These are phyloP conservation scores for Eidolon helvum DNA, from an alignment of 2,113 vertebrate genomes.

Conservation along the genomic window DNA sequence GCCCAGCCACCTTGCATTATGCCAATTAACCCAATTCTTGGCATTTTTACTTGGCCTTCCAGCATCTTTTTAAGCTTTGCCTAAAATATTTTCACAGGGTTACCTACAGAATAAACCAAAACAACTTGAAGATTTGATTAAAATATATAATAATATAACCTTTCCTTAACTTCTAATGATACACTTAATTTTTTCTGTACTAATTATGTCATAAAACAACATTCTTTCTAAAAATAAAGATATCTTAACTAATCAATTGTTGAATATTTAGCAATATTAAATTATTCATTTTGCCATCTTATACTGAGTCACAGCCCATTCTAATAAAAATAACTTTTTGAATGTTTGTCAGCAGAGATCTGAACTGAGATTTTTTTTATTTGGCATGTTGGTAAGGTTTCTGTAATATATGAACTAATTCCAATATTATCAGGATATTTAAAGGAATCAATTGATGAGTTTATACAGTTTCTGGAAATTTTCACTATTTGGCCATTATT, in stretches of 20 bases:
- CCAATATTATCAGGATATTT: not conserved
- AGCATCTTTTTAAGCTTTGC: slow-evolving; percentile 85
- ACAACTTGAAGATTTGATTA: slow-evolving; percentile 64
- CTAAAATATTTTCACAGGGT: slow-evolving; percentile 80
- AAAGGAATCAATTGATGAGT: not conserved
- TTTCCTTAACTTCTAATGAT: slow-evolving; percentile 10
- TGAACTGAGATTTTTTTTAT: not conserved
- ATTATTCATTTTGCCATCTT: slow-evolving; percentile 32
- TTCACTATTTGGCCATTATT: not conserved
- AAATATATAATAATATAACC: slow-evolving; percentile 51
- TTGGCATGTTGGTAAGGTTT: not conserved
- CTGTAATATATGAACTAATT: not conserved
- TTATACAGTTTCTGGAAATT: not conserved
- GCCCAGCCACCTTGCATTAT: slow-evolving; percentile 96
- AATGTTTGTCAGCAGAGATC: not conserved
- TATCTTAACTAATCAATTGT: not conserved
- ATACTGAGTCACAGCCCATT: not conserved
- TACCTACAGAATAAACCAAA: slow-evolving; percentile 68
- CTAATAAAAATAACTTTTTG: slow-evolving; percentile 24
- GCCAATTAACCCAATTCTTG: slow-evolving; percentile 98
- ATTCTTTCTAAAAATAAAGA: not conserved
- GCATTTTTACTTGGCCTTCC: slow-evolving; percentile 86
- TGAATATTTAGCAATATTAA: slow-evolving; percentile 2
- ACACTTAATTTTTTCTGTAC: not conserved
- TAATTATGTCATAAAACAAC: not conserved